Percentiles rank a stretch among this genome's conserved stretches.
Evolutionary conservation across 2,113 vertebrate species (phyloP).

Genomic region (Notechis scutatus): DNA sequence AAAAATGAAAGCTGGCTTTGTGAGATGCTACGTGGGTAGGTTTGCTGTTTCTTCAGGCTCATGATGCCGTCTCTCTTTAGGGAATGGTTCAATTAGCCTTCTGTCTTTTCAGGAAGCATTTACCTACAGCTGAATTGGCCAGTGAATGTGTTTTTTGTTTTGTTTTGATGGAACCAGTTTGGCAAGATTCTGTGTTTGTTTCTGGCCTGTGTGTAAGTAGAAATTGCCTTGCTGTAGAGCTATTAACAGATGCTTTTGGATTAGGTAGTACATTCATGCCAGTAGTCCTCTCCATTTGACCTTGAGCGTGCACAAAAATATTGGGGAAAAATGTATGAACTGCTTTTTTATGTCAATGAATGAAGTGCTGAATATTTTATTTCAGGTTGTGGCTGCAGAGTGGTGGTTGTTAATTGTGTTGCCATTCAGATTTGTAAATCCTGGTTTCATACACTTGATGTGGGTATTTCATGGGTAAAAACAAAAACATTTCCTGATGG

Average conservation of each 20-base stretch:
- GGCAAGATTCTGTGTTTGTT: neutral
- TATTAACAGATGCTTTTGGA: neutral
- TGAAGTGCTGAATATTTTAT: neutral
- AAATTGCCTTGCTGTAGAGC: neutral
- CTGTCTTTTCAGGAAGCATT: neutral
- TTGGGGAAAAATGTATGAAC: neutral
- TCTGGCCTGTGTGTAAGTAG: slow-evolving; percentile 8
- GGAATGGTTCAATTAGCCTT: neutral
- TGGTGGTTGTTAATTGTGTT: neutral
- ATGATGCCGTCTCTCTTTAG: neutral
- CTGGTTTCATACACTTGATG: neutral
- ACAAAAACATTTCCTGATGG: neutral
- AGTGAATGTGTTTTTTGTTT: neutral
- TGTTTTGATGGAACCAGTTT: rapidly evolving
- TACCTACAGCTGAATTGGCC: neutral
- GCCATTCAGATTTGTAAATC: neutral
- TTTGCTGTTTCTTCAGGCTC: neutral
- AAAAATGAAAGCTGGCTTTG: neutral
- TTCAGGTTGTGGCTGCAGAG: neutral
- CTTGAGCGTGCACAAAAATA: neutral
- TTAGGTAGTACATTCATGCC: neutral
- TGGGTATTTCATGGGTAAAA: neutral
- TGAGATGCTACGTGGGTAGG: neutral
- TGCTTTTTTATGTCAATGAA: neutral
- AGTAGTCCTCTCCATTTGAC: neutral